A percentile compares a stretch with the other conserved stretches of the same genome.
Conservation (phyloP, 2,888 invertebrate species). For the Eristalis intricaria region DNA sequence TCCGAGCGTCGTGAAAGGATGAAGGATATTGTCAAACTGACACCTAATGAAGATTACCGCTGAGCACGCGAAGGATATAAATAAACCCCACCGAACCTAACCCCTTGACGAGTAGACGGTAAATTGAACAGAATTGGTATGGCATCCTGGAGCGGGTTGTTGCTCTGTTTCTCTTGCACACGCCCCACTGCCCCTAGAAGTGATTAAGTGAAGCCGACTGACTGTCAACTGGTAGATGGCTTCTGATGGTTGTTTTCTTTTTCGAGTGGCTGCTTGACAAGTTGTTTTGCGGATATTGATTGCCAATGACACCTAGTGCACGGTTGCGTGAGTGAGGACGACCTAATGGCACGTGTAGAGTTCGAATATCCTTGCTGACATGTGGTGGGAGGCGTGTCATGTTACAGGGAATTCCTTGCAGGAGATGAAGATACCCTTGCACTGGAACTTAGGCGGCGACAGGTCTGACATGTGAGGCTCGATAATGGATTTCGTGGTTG, state of each 20-base stretch:
- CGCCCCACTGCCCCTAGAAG: background rate
- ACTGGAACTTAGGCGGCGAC: background rate
- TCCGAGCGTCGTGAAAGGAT: background rate
- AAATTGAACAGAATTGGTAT: slow-evolving; percentile 43
- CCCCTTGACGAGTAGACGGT: slow-evolving; percentile 42
- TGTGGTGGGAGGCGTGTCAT: background rate
- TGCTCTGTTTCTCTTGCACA: background rate
- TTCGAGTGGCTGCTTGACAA: background rate
- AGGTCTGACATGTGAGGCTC: background rate
- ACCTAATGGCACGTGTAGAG: background rate
- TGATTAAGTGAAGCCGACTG: background rate
- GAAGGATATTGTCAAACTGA: slow-evolving; percentile 42
- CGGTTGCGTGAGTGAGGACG: too few species aligned
- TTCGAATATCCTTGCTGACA: background rate
- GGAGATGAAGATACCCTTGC: background rate
- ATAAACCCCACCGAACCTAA: slow-evolving; percentile 21
- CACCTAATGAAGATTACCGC: slow-evolving; percentile 45
- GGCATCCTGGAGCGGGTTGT: background rate
- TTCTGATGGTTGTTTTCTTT: background rate
- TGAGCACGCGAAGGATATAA: slow-evolving; percentile 33
- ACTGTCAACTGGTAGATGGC: background rate
- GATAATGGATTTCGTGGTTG: background rate
- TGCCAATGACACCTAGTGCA: background rate
- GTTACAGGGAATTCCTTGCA: background rate
- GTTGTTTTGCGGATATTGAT: background rate